phyloP scores from a whole-genome alignment of 2,888 invertebrate genomes.

The Brachypalpus laphriformis region DNA sequence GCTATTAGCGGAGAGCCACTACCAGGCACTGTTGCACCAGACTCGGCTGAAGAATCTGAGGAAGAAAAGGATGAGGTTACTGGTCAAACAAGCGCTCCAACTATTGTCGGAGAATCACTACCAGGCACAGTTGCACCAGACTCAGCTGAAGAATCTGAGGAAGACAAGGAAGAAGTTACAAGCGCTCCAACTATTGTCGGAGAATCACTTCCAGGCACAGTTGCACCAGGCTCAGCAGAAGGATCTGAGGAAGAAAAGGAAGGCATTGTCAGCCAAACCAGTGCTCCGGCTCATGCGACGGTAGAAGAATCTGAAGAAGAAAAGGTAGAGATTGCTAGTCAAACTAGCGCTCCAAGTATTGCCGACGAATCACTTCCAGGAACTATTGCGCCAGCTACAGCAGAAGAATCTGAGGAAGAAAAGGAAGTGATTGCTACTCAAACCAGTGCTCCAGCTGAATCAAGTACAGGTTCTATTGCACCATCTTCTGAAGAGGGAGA shows the following conservation, averaged over 20 bases:
- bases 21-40: not conserved
- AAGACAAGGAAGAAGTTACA: not conserved
- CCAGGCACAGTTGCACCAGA: constrained; percentile 28
- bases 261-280: constrained; percentile 51
- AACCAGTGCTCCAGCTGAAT: constrained; percentile 3
- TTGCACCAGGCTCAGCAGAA: not conserved
- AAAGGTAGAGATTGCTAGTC: constrained; percentile 41
- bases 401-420: not conserved
- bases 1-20: constrained; percentile 34
- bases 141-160: constrained; percentile 35
- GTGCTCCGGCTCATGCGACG: constrained; percentile 43
- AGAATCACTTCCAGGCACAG: constrained; percentile 3
- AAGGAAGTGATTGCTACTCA: constrained; percentile 9
- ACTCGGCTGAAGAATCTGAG: constrained; percentile 47
- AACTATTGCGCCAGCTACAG: not conserved
- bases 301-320: constrained; percentile 8
- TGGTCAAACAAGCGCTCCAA: constrained; percentile 29
- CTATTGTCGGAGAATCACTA: constrained; percentile 39
- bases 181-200: not conserved
- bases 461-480: not conserved
- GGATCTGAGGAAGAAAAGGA: constrained; percentile 10
- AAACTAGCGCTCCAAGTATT: constrained; percentile 44
- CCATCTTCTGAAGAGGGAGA: constrained; percentile 32
- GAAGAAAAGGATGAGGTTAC: constrained; percentile 5
- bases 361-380: constrained; percentile 39